Evolutionary conservation across 2,888 invertebrate species (phyloP).

Genomic region (Heliconius erato): DNA sequence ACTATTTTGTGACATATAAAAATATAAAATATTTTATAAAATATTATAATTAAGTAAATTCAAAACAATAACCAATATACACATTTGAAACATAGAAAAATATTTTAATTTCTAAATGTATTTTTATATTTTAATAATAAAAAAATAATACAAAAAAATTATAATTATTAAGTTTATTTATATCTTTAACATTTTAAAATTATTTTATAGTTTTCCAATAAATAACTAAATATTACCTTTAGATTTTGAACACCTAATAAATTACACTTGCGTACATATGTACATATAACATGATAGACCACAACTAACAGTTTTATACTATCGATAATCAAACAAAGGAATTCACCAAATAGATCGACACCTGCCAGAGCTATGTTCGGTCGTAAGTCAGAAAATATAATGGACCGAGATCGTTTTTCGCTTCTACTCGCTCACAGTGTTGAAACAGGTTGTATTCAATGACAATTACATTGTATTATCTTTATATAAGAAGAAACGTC

Average conservation of each 20-base stretch:
- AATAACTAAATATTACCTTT: background rate
- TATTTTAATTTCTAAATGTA: too few relatives aligned
- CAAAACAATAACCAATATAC: too few relatives aligned
- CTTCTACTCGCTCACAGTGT: background rate
- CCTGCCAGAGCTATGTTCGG: background rate
- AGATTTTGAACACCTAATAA: too few relatives aligned
- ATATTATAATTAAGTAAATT: too few relatives aligned
- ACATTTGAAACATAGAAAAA: too few relatives aligned
- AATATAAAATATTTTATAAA: background rate
- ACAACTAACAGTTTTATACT: background rate
- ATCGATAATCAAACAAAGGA: background rate
- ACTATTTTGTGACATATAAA: slow-evolving; percentile 18
- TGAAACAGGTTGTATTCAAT: background rate
- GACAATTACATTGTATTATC: background rate
- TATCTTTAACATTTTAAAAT: too few relatives aligned
- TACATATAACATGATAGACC: too few relatives aligned
- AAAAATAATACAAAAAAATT: too few relatives aligned
- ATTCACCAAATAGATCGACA: background rate
- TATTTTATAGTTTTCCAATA: background rate
- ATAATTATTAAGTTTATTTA: too few relatives aligned
- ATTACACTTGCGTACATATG: too few relatives aligned
- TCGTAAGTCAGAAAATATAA: background rate
- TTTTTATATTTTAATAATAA: too few relatives aligned
- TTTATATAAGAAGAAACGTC: too few relatives aligned
- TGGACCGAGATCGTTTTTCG: background rate